Conservation (phyloP, 2,888 invertebrate genomes). For the Philereme vetulata region DNA sequence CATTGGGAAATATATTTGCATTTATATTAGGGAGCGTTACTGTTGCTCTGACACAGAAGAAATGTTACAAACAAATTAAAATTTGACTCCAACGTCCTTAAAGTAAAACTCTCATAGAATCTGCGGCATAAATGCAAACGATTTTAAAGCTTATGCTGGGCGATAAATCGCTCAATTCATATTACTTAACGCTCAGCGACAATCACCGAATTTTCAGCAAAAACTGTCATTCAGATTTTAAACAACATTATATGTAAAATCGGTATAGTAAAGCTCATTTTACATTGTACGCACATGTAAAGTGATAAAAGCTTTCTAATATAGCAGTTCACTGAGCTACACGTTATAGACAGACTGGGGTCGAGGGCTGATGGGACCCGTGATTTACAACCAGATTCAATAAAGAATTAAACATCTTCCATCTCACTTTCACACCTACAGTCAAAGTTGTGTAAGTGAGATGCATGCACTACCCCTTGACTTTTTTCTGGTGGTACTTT, state of each 20-base stretch:
- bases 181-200: background rate
- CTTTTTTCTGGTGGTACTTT: slow-evolving; percentile 33
- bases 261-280: background rate
- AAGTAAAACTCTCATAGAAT: background rate
- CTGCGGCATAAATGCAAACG: too few species aligned
- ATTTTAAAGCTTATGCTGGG: too few species aligned
- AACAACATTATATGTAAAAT: too few species aligned
- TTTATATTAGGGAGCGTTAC: slow-evolving; percentile 75
- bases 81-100: background rate
- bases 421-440: slow-evolving; percentile 23
- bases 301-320: slow-evolving; percentile 49
- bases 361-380: slow-evolving; percentile 42
- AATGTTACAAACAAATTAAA: background rate
- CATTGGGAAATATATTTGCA: slow-evolving; percentile 79
- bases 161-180: too few species aligned
- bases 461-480: slow-evolving; percentile 30
- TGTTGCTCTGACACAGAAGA: slow-evolving; percentile 59
- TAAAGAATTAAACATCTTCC: slow-evolving; percentile 35
- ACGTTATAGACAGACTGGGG: slow-evolving; percentile 50
- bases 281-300: slow-evolving; percentile 4
- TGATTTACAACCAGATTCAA: slow-evolving; percentile 40
- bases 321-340: slow-evolving; percentile 70
- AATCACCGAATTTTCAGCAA: background rate
- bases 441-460: slow-evolving; percentile 28
- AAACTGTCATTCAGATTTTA: too few species aligned